A percentile compares a stretch with the other conserved stretches of the same genome.
Evolutionary conservation across 1,140 invertebrate species (phyloP).

Genomic region (Papilio xuthus): DNA sequence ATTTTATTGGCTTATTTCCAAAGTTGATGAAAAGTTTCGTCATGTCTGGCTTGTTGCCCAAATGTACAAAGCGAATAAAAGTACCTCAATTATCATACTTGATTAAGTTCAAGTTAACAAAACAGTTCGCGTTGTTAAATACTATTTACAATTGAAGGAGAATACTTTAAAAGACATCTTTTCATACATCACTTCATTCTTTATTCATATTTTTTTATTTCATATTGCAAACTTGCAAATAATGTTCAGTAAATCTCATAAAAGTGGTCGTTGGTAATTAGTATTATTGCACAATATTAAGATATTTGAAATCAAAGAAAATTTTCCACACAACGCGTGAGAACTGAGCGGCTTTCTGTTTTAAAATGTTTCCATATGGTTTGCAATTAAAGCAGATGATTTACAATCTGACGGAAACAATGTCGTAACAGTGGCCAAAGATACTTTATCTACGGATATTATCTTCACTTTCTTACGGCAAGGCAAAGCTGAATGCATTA

Average conservation of each 20-base stretch:
- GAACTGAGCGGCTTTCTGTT: neutral
- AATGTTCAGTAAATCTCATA: neutral
- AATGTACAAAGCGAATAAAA: neutral
- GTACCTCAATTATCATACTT: neutral
- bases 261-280: neutral
- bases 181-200: too few species aligned
- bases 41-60: neutral
- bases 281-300: neutral
- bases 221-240: too few species aligned
- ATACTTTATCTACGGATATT: slow-evolving; percentile 49
- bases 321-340: neutral
- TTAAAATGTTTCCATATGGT: slow-evolving; percentile 2
- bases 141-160: neutral
- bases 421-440: slow-evolving; percentile 48
- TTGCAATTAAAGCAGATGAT: slow-evolving; percentile 47
- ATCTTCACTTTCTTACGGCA: slow-evolving; percentile 52
- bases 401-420: slow-evolving; percentile 37
- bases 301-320: neutral
- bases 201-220: too few species aligned
- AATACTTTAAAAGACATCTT: too few species aligned
- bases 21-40: neutral
- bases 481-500: slow-evolving; percentile 31
- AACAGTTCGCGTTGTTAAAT: neutral
- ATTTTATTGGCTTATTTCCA: slow-evolving; percentile 3
- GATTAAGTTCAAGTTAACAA: too few species aligned